Evolutionary conservation across 1,140 invertebrate species (phyloP), one percentile per base, ranked within the genome.

Genomic region (Nasonia longicornis): DNA sequence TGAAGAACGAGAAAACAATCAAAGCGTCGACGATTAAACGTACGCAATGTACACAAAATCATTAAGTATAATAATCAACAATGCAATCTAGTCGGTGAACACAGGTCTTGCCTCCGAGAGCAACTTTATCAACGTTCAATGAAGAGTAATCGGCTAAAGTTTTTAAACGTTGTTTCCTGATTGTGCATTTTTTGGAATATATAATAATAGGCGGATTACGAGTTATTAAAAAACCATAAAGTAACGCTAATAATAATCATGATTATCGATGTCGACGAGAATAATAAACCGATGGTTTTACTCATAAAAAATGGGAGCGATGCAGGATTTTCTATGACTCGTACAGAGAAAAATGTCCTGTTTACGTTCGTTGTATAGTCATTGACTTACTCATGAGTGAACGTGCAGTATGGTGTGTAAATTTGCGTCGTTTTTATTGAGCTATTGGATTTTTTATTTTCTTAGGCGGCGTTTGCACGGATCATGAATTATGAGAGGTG

Each of bases 11-110:
- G 58, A 82, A 38, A 77, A 77, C 70, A 74, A 82, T 77, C 69
- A 52, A 73, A 82, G 66, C 38, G 42, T 58, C 66, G 42, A 73
- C 64, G 22, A 78, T 75, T 58, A 75, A 80, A 52, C n/a, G 22
- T 80, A 81, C 22, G 16, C 52, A 7, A n/a, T 58, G 52, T 58
- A 58, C 16, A 58, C 52, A 58, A 64, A 81, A 11, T 81, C 58
- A 76, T 76, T 58, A 75, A 12, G 31, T 64, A 35, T 42, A 42
- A 73, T 67, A 67, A 67, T 67, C 29, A 52, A 58, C 20, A 35
- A 82, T 75, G 31, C 69, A 79, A 79, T 82, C 81, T 82, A 82
- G 81, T 82, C 81, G 77, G 35, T 70, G 70, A 69, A 35, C 42
- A 31, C 35, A 67, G 48, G n/a, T 76, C 72, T 82, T 76, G 42